Evolutionary conservation across 2,113 vertebrate genomes (phyloP).

Genomic region (Turnix velox): DNA sequence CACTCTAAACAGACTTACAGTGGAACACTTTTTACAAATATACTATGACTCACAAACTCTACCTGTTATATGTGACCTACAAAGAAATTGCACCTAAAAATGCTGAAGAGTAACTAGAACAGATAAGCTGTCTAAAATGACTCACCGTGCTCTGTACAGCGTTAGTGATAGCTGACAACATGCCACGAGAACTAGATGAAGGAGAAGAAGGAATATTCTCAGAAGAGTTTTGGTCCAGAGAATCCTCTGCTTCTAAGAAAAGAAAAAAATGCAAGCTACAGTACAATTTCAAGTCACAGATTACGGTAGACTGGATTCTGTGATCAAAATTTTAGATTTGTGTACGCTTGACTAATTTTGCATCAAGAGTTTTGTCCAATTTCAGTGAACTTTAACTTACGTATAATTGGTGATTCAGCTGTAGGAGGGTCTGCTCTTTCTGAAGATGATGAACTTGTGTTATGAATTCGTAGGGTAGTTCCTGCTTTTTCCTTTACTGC

Average conservation of each 20-base stretch:
- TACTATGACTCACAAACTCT: not conserved
- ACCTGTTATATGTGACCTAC: not conserved
- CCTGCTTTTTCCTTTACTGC: constrained; percentile 92
- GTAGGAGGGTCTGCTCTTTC: constrained; percentile 72
- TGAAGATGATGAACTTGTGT: constrained; percentile 58
- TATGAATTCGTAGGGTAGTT: constrained; percentile 82
- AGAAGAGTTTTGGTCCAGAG: constrained; percentile 10
- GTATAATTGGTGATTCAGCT: constrained; percentile 26
- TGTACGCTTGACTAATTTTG: not conserved
- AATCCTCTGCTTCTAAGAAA: constrained; percentile 33
- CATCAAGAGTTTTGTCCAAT: not conserved
- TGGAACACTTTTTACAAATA: not conserved
- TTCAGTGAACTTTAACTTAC: not conserved
- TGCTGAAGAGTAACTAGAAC: not conserved
- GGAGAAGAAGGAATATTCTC: constrained; percentile 48
- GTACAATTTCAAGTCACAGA: not conserved
- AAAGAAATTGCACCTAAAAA: not conserved
- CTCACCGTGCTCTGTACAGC: constrained; percentile 93
- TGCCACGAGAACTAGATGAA: constrained; percentile 74
- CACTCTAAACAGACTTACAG: not conserved
- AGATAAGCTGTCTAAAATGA: not conserved
- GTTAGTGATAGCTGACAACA: constrained; percentile 87
- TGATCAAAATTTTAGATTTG: not conserved
- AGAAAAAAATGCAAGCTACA: not conserved
- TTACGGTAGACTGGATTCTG: not conserved